Base-by-base conservation (phyloP, 2,113 vertebrate genomes). In the Fulmarus glacialis region DNA sequence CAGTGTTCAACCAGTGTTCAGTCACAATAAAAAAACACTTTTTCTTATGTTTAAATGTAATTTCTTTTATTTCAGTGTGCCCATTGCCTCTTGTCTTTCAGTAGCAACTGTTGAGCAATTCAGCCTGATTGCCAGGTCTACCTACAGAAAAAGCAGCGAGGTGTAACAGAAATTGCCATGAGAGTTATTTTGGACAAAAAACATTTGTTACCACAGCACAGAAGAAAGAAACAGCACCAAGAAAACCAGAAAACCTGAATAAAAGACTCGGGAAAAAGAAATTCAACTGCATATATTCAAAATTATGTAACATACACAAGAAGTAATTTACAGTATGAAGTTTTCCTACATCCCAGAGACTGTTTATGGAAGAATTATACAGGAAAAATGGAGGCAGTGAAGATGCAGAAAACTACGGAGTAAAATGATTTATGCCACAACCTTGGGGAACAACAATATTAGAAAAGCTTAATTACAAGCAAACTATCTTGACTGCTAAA, bases 401-500 rank as follows among this genome's bases (percentile, higher is more conserved):
- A 89, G 58, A 95, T 45, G n/a, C 23, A 87, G 52, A 17, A 71
- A 93, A 88, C 30, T 73, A 84, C 7, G 4, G 30, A 88, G 32
- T 91, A 81, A 92, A 74, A 68, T 94, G 45, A 96, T 92, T 82
- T 92, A 89, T 66, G 34, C 42, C n/a, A 70, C 52, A 95, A 92
- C 12, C 71, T 18, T 96, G 48, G 22, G 29, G 64, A 96, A 93
- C 62, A 93, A 92, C 67, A 92, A 15, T 90, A 97, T 96, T 77
- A 90, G 85, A 90, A 90, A 82, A 93, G 88, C 71, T 93, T 97
- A 92, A 97, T 95, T 97, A 95, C 82, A 94, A 75, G 32, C 58
- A 43, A 96, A 89, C 75, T 93, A 78, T 82, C 91, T 89, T 82
- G 56, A 78, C 90, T 93, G 55, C 82, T 96, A 92, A 93, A 97